Evolutionary conservation across 1,140 invertebrate species (phyloP), one percentile per base, ranked within the genome.

Genomic region (Drosophila bifasciata): DNA sequence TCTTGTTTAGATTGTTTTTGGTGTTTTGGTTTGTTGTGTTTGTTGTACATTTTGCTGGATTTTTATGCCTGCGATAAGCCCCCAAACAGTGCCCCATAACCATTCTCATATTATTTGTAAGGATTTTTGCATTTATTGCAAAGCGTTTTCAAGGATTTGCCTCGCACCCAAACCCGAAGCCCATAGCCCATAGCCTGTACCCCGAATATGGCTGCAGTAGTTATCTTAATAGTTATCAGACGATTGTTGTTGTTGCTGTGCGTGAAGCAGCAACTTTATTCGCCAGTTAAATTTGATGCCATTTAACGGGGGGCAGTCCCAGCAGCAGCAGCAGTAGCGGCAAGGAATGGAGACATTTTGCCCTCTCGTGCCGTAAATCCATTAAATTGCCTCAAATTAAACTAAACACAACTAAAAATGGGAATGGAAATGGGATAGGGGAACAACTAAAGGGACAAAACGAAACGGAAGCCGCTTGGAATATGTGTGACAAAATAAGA

Each of bases 71-170:
- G 78, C 74, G 83, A 88, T 86, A 86, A 86, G 83, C 83, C 73
- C 69, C 73, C 69, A 69, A 71, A 86, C 73, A 77, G 69, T 80
- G 69, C 63, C 81, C 81, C 77, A 86, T 77, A 86, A 80, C 80
- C 68, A 83, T 88, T 83, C 74, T 75, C 83, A 88, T 86, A 86
- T 81, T 86, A 88, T 86, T 88, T 86, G 81, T 83, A 88, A 88
- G 78, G 83, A 86, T 86, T 86, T 88, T 78, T 81, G 78, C 83
- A 88, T 81, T 86, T 88, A 86, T 88, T 86, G 83, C 83, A 64
- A 64, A 88, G 69, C 74, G 78, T 59, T 88, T 85, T 79, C 68
- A 81, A 84, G 81, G 80, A 81, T 86, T 85, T 86, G 41, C 69
- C 48, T 46, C 53, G 46, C 62, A 21, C 36, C 66, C 58, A 19